Evolutionary conservation across 2,797 vertebrate species (phyloP), one percentile per base, ranked within the genome.

Genomic region (Lithobates sylvaticus): DNA sequence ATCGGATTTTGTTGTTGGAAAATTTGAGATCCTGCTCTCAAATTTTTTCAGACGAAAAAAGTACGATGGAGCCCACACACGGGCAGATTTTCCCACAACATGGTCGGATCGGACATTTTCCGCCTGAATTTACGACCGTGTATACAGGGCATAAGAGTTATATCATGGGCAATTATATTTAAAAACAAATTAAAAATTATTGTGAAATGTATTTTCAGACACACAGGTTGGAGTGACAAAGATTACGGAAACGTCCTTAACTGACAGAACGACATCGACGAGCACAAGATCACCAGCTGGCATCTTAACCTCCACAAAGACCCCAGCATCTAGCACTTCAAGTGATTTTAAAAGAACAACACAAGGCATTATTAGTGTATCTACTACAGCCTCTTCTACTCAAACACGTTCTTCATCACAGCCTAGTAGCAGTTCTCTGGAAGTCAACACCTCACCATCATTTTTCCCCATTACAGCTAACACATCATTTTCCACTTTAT

Each of bases 281-380:
- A 44, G 34, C 7, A 77, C 32, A 39, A 15, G 21, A 26, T 23
- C 50, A 36, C 18, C 76, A 23, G 18, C 6, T n/a, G 77, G 34
- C 5, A 44, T 47, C 16, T 9, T 68, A 29, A 16, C 61, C 10
- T 44, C 61, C 27, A 54, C 39, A 42, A 34, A 44, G 34, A 42
- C 36, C 23, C 36, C 76, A 32, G 32, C 32, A 5, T 10, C 9
- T 29, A n/a, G 13, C 42, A 44, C 65, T 79, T 27, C 36, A 42
- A 79, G 65, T 69, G 23, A 15, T 78, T 65, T n/a, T 67, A 36
- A 36, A 36, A 36, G 34, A 36, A 79, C 77, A 68, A 68, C 61
- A 72, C 8, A 39, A 1, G 34, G 8, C 4, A 1, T 42, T 21
- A 7, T 71, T 71, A 71, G 29, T 36, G 18, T 10, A 34, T 34